Evolutionary conservation across 2,113 vertebrate genomes (phyloP).

Genomic region (Galeopterus variegatus): DNA sequence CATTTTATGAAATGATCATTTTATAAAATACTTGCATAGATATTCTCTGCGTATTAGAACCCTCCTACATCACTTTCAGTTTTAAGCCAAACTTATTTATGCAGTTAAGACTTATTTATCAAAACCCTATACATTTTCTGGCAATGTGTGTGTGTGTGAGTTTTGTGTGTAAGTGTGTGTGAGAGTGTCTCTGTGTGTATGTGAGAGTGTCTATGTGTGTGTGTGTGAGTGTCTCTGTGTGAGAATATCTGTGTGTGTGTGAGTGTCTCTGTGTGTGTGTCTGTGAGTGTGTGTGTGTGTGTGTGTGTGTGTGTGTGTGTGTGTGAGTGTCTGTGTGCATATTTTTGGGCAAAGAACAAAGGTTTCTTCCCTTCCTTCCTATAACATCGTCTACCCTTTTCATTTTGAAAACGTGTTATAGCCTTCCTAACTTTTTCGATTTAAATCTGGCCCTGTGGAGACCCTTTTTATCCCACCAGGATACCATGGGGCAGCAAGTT

Average conservation of each 20-base stretch:
- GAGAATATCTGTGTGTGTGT: background rate
- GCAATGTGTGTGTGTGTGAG: background rate
- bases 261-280: background rate
- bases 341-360: conserved; percentile 6
- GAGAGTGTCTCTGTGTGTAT: background rate
- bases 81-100: conserved; percentile 34
- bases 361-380: conserved; percentile 39
- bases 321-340: background rate
- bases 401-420: background rate
- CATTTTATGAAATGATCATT: background rate
- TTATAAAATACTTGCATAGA: background rate
- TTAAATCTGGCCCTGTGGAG: background rate
- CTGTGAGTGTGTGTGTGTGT: background rate
- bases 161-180: background rate
- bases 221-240: too few species aligned
- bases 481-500: background rate
- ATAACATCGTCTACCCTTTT: background rate
- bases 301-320: background rate
- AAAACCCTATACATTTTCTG: background rate
- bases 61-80: background rate
- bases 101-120: conserved; percentile 45
- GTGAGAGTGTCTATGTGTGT: background rate
- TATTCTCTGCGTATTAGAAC: background rate
- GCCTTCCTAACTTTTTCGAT: background rate
- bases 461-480: background rate